Base-by-base conservation (phyloP, 2,888 invertebrate genomes). In the Volucella inanis region DNA sequence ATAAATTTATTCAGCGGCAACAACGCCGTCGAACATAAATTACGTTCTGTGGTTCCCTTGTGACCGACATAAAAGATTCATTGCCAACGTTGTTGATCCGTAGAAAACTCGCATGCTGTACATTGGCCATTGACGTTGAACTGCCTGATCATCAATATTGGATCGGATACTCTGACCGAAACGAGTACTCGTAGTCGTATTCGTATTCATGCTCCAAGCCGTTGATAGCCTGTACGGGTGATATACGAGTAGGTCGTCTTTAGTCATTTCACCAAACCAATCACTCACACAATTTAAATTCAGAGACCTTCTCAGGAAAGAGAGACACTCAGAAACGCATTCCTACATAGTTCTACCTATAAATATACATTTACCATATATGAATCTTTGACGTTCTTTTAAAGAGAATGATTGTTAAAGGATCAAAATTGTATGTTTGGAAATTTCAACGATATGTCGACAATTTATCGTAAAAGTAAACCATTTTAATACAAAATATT, bases 1-100 rank as follows among this genome's bases (percentile, higher is more conserved):
- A 87, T 79, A 85, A 72, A 85, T 85, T 85, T 85, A 85, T 85
- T 80, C 85, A 85, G 85, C 85, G 85, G 81, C 85, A 85, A 81
- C 81, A 81, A 81, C 85, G 81, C 81, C 80, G 85, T 76, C 81
- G 85, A 85, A 85, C 85, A 85, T 85, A 85, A 85, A 85, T 85
- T 81, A 85, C 85, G 67, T 61, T 85, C 81, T 72, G 71, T 76
- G 81, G 76, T 76, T 72, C 85, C 76, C 77, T 52, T 55, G 85
- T 80, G 81, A 77, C 76, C 76, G 75, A 84, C 84, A 79, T 62
- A 76, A 59, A 67, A 85, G 85, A 85, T 85, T 85, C 85, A 85
- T 85, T 76, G 85, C 85, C 57, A 85, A 47, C 85, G 76, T 71
- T 85, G 80, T 72, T 85, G 76, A 85, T 85, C 81, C 72, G 85